Base-by-base conservation (phyloP, 2,113 vertebrate species). In the Bungarus multicinctus region DNA sequence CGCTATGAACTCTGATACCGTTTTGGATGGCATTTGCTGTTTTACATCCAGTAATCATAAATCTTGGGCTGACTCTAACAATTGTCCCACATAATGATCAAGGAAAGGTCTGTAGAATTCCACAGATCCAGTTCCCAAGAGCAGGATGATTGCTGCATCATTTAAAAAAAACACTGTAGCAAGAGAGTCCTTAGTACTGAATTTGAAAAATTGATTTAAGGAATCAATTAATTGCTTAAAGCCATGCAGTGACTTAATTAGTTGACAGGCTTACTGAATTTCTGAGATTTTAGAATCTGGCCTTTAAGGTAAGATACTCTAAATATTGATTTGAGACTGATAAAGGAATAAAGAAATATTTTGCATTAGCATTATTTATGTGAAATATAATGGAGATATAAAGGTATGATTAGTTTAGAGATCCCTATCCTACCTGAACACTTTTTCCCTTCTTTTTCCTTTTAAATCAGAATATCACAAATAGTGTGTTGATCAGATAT, bases 181-280 rank as follows among this genome's bases (percentile, higher is more conserved):
- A 81, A 43, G 74, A 87, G 54, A 90, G 45, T 60, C n/a, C 9
- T 18, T 22, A 64, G 55, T 52, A 90, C 20, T 27, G 30, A 93
- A 89, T 90, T 93, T 90, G 58, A 90, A 89, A 90, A 25, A 90
- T 90, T 93, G 69, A 93, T 90, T 90, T 93, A 50, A 90, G 45
- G 30, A 45, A 93, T 86, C 88, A 45, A 93, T 93, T 86, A 93
- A 93, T 93, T 93, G 92, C 92, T 86, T 90, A 39, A 90, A 93
- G 88, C 54, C 14, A 85, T 43, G 25, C 22, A 60, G 54, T 52
- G 45, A 25, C 87, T 90, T 93, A 93, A 93, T 93, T 90, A 89
- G 43, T 55, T 90, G 92, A 60, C 47, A 85, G 88, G 14, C 69
- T 86, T 60, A 90, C 74, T 86, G 52, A 90, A 52, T 64, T 90